These are phyloP conservation scores for Yponomeuta plumbellus DNA, from an alignment of 2,888 invertebrate genomes.

Conservation along the genomic window DNA sequence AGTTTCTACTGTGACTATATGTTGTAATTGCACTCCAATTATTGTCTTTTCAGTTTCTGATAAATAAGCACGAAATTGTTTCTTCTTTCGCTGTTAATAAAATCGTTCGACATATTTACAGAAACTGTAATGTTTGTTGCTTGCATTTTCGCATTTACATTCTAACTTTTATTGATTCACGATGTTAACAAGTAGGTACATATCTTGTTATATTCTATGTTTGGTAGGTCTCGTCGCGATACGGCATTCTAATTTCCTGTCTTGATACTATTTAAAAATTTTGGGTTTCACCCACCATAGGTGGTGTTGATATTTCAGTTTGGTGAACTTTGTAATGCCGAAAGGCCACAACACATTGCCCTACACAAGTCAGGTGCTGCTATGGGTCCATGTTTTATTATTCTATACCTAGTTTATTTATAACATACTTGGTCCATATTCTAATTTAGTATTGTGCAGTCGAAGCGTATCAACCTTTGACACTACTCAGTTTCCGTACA, in stretches of 20 bases:
- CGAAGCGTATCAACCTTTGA: too few relatives aligned
- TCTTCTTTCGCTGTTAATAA: neutral
- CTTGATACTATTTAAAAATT: neutral
- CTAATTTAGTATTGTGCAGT: too few relatives aligned
- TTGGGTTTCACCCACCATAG: neutral
- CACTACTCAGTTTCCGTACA: too few relatives aligned
- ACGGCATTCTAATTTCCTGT: neutral
- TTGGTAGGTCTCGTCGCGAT: too few relatives aligned
- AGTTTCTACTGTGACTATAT: conserved; percentile 11
- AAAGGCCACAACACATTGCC: conserved; percentile 12
- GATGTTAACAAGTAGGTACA: too few relatives aligned
- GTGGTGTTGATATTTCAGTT: conserved; percentile 30
- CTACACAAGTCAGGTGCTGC: neutral
- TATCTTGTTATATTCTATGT: too few relatives aligned
- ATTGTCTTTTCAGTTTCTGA: conserved; percentile 5
- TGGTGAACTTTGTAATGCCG: conserved; percentile 33
- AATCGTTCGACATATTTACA: neutral
- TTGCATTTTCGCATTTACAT: neutral
- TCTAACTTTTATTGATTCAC: too few relatives aligned
- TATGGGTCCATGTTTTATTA: neutral
- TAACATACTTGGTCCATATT: too few relatives aligned
- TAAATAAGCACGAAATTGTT: neutral
- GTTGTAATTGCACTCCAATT: conserved; percentile 11
- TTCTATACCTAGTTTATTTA: too few relatives aligned
- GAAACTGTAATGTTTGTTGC: neutral